A percentile compares a stretch with the other conserved stretches of the same genome.
Evolutionary conservation across 2,113 vertebrate genomes (phyloP).

Genomic region (Phyllostomus hastatus): DNA sequence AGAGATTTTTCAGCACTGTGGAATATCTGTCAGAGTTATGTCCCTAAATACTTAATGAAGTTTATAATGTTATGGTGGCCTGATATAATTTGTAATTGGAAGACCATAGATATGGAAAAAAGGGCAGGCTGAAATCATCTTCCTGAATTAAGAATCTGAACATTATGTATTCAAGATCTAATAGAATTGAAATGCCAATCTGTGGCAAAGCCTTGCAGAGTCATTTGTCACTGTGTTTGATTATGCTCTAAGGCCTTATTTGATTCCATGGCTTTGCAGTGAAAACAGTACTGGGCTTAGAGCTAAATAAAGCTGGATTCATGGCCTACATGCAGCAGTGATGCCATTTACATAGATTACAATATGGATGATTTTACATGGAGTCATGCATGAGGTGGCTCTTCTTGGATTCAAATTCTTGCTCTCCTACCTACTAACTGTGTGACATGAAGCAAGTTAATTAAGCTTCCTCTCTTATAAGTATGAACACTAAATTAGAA

Average conservation of each 20-base stretch:
- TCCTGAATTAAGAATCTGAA: constrained; percentile 35
- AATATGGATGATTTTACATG: not conserved
- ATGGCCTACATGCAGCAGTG: not conserved
- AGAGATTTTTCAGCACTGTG: constrained; percentile 24
- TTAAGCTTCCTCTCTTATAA: not conserved
- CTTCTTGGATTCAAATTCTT: not conserved
- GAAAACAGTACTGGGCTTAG: not conserved
- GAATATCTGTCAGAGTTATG: constrained; percentile 29
- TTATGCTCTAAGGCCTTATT: not conserved
- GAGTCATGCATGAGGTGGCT: not conserved
- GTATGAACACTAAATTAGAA: not conserved
- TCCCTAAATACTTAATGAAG: constrained; percentile 28
- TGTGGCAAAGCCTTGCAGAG: not conserved
- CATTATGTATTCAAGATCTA: not conserved
- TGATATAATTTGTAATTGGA: constrained; percentile 42
- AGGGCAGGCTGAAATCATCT: not conserved
- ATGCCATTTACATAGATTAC: not conserved
- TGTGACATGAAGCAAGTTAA: not conserved
- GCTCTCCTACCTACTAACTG: not conserved
- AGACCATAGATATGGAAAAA: not conserved
- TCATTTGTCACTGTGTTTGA: constrained; percentile 48
- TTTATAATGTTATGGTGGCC: constrained; percentile 8
- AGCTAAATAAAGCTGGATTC: not conserved
- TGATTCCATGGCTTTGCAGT: not conserved
- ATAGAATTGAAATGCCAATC: constrained; percentile 28